phyloP scores from a whole-genome alignment of 2,888 invertebrate species.

The Agrochola macilenta region DNA sequence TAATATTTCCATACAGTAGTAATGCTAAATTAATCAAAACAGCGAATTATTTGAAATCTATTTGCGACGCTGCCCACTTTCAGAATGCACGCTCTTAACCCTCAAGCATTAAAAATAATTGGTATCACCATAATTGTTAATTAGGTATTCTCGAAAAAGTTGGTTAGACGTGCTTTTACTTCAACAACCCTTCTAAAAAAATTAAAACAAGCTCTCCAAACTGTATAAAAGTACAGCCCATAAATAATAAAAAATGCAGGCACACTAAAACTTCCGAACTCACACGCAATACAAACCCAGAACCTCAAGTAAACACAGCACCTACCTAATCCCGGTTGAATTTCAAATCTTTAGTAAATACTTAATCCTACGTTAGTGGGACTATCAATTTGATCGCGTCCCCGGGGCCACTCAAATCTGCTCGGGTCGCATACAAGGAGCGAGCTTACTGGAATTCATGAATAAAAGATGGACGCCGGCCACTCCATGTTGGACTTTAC shows the following conservation, averaged over 20 bases:
- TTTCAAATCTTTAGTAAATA: slow-evolving; percentile 58
- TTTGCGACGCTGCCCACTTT: no score
- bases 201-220: no score
- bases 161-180: slow-evolving; percentile 61
- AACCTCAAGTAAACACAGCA: slow-evolving; percentile 7
- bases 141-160: slow-evolving; percentile 57
- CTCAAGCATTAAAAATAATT: no score
- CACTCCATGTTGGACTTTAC: slow-evolving; percentile 35
- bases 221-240: no score
- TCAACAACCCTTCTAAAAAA: neutral
- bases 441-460: slow-evolving; percentile 47
- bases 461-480: slow-evolving; percentile 55
- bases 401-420: slow-evolving; percentile 49
- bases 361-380: slow-evolving; percentile 45
- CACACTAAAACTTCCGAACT: neutral
- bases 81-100: no score
- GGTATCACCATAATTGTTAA: no score
- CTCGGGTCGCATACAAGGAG: slow-evolving; percentile 33
- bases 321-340: slow-evolving; percentile 37
- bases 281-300: neutral
- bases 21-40: no score
- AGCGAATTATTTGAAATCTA: no score
- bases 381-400: slow-evolving; percentile 54
- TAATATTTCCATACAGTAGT: no score
- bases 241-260: neutral